phyloP scores from a whole-genome alignment of 2,797 vertebrate species.

The Xyrichtys novacula region DNA sequence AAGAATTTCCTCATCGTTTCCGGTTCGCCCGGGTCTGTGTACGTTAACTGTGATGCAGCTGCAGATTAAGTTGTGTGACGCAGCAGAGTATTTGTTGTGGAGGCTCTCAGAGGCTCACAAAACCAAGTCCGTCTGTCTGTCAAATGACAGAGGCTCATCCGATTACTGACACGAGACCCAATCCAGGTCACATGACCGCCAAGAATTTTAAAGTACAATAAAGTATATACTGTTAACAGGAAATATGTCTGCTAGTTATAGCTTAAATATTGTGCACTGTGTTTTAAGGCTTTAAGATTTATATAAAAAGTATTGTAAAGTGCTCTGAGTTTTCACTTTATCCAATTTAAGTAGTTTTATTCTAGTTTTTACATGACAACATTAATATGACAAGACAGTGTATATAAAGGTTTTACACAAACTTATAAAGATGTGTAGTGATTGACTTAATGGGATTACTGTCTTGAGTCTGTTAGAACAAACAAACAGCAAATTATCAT shows the following conservation, averaged over 20 bases:
- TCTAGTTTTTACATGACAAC: no score
- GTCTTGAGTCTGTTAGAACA: no score
- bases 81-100: conserved; percentile 28
- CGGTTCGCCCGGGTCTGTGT: neutral
- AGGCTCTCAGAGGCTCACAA: neutral
- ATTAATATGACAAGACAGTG: no score
- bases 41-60: neutral
- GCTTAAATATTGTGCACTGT: no score
- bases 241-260: neutral
- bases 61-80: conserved; percentile 55
- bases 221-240: neutral
- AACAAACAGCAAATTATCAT: no score
- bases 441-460: no score
- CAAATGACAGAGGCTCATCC: conserved; percentile 43
- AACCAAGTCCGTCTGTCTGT: neutral
- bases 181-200: conserved; percentile 35
- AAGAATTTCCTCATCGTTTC: neutral
- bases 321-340: no score
- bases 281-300: no score
- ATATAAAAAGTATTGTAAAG: no score
- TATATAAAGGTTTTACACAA: no score
- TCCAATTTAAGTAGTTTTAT: no score
- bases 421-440: no score
- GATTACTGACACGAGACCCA: conserved; percentile 44
- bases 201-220: neutral